Percentiles rank a stretch among this genome's conserved stretches.
These are phyloP conservation scores for Noturus placidus DNA, from an alignment of 2,113 vertebrate genomes.

Conservation along the genomic window DNA sequence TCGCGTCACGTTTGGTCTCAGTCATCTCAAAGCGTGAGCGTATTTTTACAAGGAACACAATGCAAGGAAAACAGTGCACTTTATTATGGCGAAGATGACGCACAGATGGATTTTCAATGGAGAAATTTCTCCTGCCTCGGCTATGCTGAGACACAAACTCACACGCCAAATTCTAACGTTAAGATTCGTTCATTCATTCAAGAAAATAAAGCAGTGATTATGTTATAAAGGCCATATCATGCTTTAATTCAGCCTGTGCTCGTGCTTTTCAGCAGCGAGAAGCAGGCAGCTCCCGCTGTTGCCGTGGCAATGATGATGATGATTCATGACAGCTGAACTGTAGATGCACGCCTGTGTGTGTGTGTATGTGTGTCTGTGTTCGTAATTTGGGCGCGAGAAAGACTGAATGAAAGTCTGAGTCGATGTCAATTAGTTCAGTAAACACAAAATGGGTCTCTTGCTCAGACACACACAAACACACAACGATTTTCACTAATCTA, in stretches of 20 bases:
- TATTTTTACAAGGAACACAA: neutral
- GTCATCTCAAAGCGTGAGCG: conserved; percentile 10
- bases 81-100: neutral
- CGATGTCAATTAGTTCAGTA: conserved; percentile 36
- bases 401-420: neutral
- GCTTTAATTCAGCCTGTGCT: conserved; percentile 1
- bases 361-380: conserved; percentile 21
- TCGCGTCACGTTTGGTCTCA: conserved; percentile 3
- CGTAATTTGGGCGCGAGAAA: conserved; percentile 26
- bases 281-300: conserved; percentile 25
- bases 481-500: neutral
- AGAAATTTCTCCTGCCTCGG: neutral
- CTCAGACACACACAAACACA: neutral
- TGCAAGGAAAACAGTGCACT: neutral
- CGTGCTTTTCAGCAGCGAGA: neutral
- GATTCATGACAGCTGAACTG: conserved; percentile 45
- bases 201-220: neutral
- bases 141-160: neutral
- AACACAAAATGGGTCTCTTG: conserved; percentile 10
- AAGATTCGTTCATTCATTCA: neutral
- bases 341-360: conserved; percentile 11
- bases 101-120: neutral
- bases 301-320: conserved; percentile 51
- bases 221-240: neutral
- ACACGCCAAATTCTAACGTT: too few relatives aligned